Percentiles rank a stretch among this genome's conserved stretches.
Evolutionary conservation across 2,888 invertebrate genomes (phyloP).

Genomic region (Julus scandinavius): DNA sequence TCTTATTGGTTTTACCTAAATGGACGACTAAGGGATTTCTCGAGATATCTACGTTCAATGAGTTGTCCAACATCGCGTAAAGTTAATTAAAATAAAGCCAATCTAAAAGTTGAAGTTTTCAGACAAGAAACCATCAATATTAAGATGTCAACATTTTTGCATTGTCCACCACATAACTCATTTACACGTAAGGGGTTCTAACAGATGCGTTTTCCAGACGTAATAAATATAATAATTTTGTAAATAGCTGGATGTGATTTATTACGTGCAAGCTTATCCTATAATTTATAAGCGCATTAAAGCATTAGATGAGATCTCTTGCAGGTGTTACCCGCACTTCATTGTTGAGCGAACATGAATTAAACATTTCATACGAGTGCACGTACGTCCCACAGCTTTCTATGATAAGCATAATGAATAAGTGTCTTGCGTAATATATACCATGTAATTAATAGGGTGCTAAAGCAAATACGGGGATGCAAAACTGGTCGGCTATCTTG

Average conservation of each 20-base stretch:
- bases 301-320: slow-evolving; percentile 10
- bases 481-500: not conserved
- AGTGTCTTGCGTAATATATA: not conserved
- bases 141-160: not conserved
- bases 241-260: not conserved
- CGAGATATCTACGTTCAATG: not conserved
- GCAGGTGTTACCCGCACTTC: not conserved
- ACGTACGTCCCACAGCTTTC: not conserved
- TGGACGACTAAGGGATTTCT: not conserved
- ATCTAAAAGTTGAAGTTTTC: not conserved
- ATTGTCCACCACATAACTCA: not conserved
- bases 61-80: not conserved
- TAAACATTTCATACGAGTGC: not conserved
- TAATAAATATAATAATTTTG: not conserved
- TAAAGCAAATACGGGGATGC: not conserved
- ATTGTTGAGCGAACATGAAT: not conserved
- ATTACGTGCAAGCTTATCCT: not conserved
- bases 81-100: slow-evolving; percentile 22
- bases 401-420: not conserved
- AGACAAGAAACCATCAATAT: not conserved
- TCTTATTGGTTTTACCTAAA: not conserved
- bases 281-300: slow-evolving; percentile 14
- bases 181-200: not conserved
- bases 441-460: not conserved
- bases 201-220: not conserved